phyloP scores from a whole-genome alignment of 2,113 vertebrate species.

The Lycaon pictus region DNA sequence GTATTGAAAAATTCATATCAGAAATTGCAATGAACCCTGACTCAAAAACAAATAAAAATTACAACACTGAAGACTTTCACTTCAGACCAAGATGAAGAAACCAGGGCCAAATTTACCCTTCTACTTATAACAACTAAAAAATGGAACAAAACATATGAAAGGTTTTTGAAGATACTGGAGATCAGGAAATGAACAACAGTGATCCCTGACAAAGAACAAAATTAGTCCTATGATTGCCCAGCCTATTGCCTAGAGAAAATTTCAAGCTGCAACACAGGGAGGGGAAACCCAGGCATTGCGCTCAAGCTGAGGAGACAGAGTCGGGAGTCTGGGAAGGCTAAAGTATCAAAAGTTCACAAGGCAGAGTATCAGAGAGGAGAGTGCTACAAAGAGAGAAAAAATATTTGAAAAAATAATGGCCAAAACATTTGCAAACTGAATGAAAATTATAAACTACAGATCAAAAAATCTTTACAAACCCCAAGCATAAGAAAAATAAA shows the following conservation, averaged over 20 bases:
- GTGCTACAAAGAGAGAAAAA: background rate
- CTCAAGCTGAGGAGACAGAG: background rate
- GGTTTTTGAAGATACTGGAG: background rate
- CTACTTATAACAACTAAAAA: background rate
- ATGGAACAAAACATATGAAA: background rate
- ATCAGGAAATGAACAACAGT: background rate
- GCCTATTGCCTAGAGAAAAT: background rate
- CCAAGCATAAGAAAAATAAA: background rate
- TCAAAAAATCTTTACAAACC: background rate
- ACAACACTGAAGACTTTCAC: background rate
- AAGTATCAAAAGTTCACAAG: background rate
- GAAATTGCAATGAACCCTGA: background rate
- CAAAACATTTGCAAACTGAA: background rate
- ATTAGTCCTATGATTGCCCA: background rate
- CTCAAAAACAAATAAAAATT: conserved; percentile 14
- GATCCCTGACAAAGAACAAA: background rate
- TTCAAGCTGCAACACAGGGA: background rate
- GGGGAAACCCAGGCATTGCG: background rate
- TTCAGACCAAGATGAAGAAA: background rate
- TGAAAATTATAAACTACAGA: background rate
- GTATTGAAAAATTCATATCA: background rate
- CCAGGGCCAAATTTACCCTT: background rate
- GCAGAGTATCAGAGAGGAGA: background rate
- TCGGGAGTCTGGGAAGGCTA: background rate
- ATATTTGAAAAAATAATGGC: background rate